phyloP scores from a whole-genome alignment of 2,113 vertebrate genomes.

The Mirounga angustirostris region DNA sequence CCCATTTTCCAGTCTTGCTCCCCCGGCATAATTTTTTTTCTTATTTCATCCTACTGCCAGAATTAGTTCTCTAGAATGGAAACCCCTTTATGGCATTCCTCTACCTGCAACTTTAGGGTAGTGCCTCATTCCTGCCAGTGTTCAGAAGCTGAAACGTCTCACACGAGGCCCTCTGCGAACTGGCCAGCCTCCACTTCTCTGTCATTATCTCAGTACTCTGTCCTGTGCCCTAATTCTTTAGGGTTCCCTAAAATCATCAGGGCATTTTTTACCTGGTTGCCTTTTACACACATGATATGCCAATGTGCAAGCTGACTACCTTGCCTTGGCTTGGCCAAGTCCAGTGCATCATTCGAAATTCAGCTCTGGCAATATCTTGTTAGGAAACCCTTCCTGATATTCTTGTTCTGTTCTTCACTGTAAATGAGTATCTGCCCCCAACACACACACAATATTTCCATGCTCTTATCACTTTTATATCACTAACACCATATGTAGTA shows the following conservation, averaged over 20 bases:
- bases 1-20: conserved; percentile 1
- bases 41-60: background rate
- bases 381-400: background rate
- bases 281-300: background rate
- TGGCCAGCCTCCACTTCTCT: background rate
- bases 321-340: background rate
- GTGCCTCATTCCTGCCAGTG: background rate
- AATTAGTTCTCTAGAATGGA: background rate
- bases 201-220: background rate
- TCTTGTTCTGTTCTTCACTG: background rate
- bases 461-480: background rate
- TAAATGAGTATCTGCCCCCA: background rate
- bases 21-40: background rate
- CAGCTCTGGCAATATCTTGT: background rate
- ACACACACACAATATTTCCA: background rate
- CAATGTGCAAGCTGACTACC: background rate
- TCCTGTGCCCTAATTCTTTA: background rate
- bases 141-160: background rate
- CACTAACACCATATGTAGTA: background rate
- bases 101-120: background rate
- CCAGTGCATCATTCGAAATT: background rate
- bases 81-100: background rate
- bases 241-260: background rate
- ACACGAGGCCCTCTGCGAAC: background rate
- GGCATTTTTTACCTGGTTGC: background rate